Percentiles rank a stretch among this genome's conserved stretches.
phyloP scores from a whole-genome alignment of 2,888 invertebrate genomes.

The Pristionchus exspectatus region DNA sequence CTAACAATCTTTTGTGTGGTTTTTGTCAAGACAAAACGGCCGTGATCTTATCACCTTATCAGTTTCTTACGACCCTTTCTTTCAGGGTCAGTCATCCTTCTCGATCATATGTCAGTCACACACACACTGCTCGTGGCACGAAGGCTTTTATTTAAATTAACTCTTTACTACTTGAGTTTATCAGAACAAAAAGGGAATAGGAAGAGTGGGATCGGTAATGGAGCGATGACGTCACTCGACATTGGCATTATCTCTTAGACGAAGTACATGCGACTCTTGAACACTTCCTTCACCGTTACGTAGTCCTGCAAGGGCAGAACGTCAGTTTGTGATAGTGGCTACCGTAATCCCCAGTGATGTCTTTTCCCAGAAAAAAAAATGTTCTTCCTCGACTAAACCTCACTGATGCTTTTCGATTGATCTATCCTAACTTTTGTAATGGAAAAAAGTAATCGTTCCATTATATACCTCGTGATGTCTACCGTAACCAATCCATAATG shows the following conservation, averaged over 20 bases:
- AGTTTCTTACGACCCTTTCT: neutral
- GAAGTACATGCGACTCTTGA: constrained; percentile 75
- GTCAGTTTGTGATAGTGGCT: neutral
- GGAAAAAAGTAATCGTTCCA: too few species aligned
- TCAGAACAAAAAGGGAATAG: constrained; percentile 52
- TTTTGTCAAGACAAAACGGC: neutral
- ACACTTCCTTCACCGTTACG: constrained; percentile 69
- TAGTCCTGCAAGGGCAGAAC: constrained; percentile 68
- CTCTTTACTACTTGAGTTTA: constrained; percentile 48
- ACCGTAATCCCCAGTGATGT: neutral
- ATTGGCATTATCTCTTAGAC: constrained; percentile 51
- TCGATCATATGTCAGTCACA: neutral
- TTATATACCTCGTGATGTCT: too few species aligned
- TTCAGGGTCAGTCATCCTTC: constrained; percentile 1
- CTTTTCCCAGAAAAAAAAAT: too few species aligned
- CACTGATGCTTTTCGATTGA: too few species aligned
- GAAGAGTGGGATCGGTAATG: constrained; percentile 51
- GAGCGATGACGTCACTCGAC: constrained; percentile 11
- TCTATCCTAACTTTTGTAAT: too few species aligned
- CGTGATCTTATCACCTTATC: neutral
- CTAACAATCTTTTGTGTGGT: neutral
- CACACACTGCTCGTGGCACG: neutral
- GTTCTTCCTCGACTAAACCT: too few species aligned
- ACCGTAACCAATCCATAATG: too few species aligned
- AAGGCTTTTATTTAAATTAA: constrained; percentile 38